A percentile compares a stretch with the other conserved stretches of the same genome.
phyloP scores from a whole-genome alignment of 2,797 vertebrate genomes.

The Chrosomus eos region DNA sequence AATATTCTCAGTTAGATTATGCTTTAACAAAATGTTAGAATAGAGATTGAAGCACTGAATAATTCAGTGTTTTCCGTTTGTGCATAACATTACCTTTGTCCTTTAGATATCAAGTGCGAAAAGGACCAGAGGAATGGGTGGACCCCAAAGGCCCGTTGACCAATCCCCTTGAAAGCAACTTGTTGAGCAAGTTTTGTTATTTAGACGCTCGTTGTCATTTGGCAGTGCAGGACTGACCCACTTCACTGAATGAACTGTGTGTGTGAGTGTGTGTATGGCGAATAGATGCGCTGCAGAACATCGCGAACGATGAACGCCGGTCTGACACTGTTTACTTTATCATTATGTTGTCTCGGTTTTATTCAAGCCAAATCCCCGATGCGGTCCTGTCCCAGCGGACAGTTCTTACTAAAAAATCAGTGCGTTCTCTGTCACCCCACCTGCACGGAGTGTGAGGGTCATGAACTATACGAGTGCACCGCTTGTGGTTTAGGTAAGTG shows the following conservation, averaged over 20 bases:
- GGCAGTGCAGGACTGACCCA: conserved; percentile 31
- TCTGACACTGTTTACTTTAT: conserved; percentile 54
- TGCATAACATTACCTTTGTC: not conserved
- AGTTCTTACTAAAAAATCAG: conserved; percentile 77
- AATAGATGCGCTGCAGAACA: conserved; percentile 4
- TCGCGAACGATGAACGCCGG: conserved; percentile 63
- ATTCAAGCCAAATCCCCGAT: conserved; percentile 62
- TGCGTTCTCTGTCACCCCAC: conserved; percentile 83
- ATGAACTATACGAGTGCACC: conserved; percentile 82
- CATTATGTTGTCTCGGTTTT: conserved; percentile 56
- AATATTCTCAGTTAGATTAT: not conserved
- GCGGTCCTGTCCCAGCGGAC: conserved; percentile 75
- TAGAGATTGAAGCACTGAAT: not conserved
- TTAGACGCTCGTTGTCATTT: conserved; percentile 28
- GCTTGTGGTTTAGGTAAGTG: conserved; percentile 82
- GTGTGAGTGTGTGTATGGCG: not conserved
- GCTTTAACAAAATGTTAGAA: not conserved
- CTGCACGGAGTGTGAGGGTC: conserved; percentile 81
- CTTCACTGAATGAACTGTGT: not conserved
- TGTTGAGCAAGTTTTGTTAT: conserved; percentile 69
- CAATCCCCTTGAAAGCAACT: conserved; percentile 66
- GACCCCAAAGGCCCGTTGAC: conserved; percentile 58
- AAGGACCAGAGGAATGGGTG: conserved; percentile 44
- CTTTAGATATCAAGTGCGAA: not conserved
- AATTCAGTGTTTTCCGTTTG: not conserved